Conservation (phyloP, 53 echinoderm and acorn worm genomes). For the Astropecten irregularis region DNA sequence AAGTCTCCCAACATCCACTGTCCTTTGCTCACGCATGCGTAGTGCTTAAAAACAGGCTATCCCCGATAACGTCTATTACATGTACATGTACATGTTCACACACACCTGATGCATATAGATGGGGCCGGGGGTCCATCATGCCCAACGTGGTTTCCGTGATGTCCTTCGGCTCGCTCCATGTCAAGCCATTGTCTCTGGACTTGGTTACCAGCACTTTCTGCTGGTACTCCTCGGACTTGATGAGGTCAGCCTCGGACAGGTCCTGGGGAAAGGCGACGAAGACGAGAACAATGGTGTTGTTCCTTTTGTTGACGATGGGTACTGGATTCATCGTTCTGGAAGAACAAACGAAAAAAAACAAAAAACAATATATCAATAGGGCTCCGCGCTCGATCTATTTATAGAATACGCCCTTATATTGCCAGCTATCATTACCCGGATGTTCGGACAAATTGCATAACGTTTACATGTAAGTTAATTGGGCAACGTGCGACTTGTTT, state of each 20-base stretch:
- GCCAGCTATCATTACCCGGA: no score
- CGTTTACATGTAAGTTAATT: no score
- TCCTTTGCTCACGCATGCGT: no score
- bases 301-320: conserved; percentile 82
- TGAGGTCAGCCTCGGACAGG: conserved; percentile 72
- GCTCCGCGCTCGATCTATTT: no score
- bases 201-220: conserved; percentile 75
- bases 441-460: no score
- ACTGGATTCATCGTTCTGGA: conserved; percentile 88
- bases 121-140: conserved; percentile 65
- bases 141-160: conserved; percentile 72
- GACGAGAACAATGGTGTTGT: conserved; percentile 68
- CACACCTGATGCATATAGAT: conserved; percentile 86
- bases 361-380: no score
- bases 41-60: no score
- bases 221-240: conserved; percentile 64
- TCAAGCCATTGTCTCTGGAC: conserved; percentile 75
- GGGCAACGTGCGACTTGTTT: no score
- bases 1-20: no score
- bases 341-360: background rate
- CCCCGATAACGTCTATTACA: no score
- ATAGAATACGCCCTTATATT: no score
- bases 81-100: no score
- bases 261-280: conserved; percentile 76
- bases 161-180: conserved; percentile 71